Base-by-base conservation (phyloP, 2,888 invertebrate species). In the Lysandra coridon region DNA sequence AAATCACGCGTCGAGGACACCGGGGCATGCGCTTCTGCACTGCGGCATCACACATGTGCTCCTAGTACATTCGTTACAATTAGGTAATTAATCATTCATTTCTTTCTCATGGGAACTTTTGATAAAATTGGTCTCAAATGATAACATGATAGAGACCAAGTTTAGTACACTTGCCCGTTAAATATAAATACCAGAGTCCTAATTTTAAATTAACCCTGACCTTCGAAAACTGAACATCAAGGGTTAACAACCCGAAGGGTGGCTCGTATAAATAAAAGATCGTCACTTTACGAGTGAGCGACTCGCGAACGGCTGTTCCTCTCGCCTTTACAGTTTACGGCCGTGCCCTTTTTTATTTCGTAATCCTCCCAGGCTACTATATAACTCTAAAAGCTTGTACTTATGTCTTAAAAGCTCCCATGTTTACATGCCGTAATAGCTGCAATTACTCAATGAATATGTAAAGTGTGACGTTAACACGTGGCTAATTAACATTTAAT, bases 211-310 rank as follows among this genome's bases (percentile, higher is more conserved):
- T 90, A 92, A 92, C 92, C 92, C 90, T 93, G 94, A 94, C 93
- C 93, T 93, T 92, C 86, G 86, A 87, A 85, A 87, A 86, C 86
- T 84, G 83, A 85, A 85, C 84, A 84, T 83, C 86, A 86, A 85
- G 90, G 92, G 89, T 93, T 88, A 92, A 91, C 86, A 88, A 92
- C 92, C 93, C 86, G 86, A 85, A 87, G 92, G 92, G 92, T 92
- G 90, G 86, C 85, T 88, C 88, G 85, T 91, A 90, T 92, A 92
- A 93, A 93, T 93, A 92, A 92, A 90, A 93, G 88, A 89, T 86
- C 88, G 89, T 89, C 89, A 89, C 87, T 87, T 86, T 86, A 86
- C 85, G 82, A 86, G 86, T 85, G 86, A 86, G 85, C 87, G 87
- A 88, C 86, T 83, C 85, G 87, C 85, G 86, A 85, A 82, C 81